Percentiles rank a stretch among this genome's conserved stretches.
Evolutionary conservation across 2,888 invertebrate species (phyloP).

Genomic region (Azorinus chamasolen): DNA sequence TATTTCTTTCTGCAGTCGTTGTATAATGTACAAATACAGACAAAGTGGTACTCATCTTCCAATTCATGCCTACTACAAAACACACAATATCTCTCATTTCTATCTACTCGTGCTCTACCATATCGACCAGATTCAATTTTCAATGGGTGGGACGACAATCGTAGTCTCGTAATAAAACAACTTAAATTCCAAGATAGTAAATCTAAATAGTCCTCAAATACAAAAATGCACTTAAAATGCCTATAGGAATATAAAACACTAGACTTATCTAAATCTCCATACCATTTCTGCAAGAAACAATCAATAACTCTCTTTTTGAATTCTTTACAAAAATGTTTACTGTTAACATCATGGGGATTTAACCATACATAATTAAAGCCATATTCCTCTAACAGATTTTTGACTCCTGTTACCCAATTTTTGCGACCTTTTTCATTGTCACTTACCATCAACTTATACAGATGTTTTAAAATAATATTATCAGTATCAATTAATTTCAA

Average conservation of each 20-base stretch:
- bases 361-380: constrained; percentile 18
- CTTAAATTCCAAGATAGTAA: not conserved
- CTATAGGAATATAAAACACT: constrained; percentile 10
- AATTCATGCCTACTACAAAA: constrained; percentile 12
- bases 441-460: not conserved
- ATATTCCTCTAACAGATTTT: constrained; percentile 5
- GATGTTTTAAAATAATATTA: constrained; percentile 22
- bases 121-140: constrained; percentile 26
- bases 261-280: not conserved
- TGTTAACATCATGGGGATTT: not conserved
- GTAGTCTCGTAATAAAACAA: not conserved
- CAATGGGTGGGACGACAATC: constrained; percentile 19
- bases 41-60: constrained; percentile 35
- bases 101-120: constrained; percentile 10
- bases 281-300: constrained; percentile 11
- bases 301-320: constrained; percentile 15
- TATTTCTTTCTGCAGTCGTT: no score
- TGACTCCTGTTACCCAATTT: constrained; percentile 9
- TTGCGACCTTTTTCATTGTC: not conserved
- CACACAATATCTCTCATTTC: constrained; percentile 15
- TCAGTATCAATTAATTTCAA: constrained; percentile 8
- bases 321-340: constrained; percentile 1
- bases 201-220: constrained; percentile 9
- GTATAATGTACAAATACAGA: not conserved
- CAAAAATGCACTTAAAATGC: constrained; percentile 11